These are phyloP conservation scores for Agrochola litura DNA, from an alignment of 2,888 invertebrate genomes.

Conservation along the genomic window DNA sequence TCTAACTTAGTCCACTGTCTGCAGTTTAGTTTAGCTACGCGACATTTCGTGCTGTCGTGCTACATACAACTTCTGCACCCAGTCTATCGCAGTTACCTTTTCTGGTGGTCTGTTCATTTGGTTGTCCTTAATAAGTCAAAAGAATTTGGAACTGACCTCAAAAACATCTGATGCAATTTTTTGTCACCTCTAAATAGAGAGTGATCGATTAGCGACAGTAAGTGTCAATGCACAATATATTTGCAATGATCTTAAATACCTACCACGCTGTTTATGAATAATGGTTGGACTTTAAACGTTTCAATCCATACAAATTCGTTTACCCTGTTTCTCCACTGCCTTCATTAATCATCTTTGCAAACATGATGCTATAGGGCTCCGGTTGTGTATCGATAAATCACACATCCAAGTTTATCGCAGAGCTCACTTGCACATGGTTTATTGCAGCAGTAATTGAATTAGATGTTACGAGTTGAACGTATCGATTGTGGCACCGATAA, in stretches of 20 bases:
- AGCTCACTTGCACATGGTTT: constrained; percentile 75
- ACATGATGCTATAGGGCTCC: constrained; percentile 41
- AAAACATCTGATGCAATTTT: constrained; percentile 11
- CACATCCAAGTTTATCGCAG: constrained; percentile 68
- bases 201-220: constrained; percentile 11
- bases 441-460: constrained; percentile 81
- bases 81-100: not conserved
- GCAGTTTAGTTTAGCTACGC: not conserved
- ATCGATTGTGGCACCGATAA: constrained; percentile 79
- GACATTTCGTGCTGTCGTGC: not conserved
- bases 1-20: not conserved
- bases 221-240: constrained; percentile 17
- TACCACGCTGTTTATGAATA: constrained; percentile 1
- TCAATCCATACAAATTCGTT: constrained; percentile 14
- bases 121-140: not conserved
- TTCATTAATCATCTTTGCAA: constrained; percentile 47
- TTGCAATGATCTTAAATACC: constrained; percentile 12
- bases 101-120: not conserved
- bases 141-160: constrained; percentile 16
- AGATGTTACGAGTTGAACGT: constrained; percentile 83
- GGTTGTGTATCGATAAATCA: constrained; percentile 65
- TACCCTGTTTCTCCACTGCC: constrained; percentile 10
- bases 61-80: not conserved
- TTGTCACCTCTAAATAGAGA: constrained; percentile 13
- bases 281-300: not conserved